Evolutionary conservation across 2,113 vertebrate species (phyloP), one percentile per base, ranked within the genome.

Genomic region (Cyprinodon tularosa): DNA sequence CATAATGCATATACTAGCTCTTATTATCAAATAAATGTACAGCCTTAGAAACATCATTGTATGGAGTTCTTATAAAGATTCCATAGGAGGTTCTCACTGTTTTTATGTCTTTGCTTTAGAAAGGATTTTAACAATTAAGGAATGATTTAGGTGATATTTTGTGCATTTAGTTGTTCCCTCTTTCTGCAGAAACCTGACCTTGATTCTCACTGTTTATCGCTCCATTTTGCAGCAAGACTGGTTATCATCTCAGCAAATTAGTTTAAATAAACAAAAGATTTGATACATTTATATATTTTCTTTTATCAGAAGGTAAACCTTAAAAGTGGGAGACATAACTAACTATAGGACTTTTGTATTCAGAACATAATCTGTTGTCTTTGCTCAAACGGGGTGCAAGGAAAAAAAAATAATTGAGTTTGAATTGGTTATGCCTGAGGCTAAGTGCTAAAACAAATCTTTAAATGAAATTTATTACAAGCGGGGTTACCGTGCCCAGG

Each of bases 361-460:
- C 89, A 80, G 76, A 86, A 80, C 90, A 69, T 88, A 87, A 87
- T 84, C 74, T 91, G 89, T 90, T 93, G 89, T 90, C 90, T 93
- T 88, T 91, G 89, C 85, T 90, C 89, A 88, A 89, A 90, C 77
- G 74, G 87, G 88, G 78, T 53, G 66, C 82, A 81, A 57, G 50
- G 29, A n/a, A 57, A 57, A 45, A 90, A 87, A 84, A 91, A 91
- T 95, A 94, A 95, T 94, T 93, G 93, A 94, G 92, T 94, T 95
- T 94, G 89, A 93, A 93, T 93, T 90, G 89, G 90, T 92, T 91
- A 88, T 90, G 93, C 93, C 90, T 83, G 77, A 85, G 91, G 94
- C 92, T 93, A 93, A 94, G 93, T 94, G 91, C 88, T 93, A 93
- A 94, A 94, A 93, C 91, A 91, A 94, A 94, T 94, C 91, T 92